Conservation (phyloP, 1,140 invertebrate genomes). For the Drosophila arizonae region DNA sequence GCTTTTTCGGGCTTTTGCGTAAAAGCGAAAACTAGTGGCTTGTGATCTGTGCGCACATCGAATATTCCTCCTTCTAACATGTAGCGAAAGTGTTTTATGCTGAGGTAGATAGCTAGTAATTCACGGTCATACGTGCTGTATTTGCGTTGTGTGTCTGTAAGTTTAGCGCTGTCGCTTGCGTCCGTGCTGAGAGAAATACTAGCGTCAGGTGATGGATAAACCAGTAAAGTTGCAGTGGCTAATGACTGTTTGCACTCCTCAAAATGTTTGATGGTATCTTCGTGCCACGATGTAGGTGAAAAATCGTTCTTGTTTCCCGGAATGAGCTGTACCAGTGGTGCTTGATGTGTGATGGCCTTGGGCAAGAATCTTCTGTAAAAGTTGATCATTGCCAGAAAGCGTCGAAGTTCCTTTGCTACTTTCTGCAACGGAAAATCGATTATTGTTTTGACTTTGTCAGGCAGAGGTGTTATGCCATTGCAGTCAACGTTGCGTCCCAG, state of each 20-base stretch:
- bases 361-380: constrained; percentile 12
- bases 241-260: neutral
- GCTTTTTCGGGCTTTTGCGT: too few relatives aligned
- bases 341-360: neutral
- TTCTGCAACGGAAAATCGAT: neutral
- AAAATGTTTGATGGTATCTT: neutral
- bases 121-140: neutral
- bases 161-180: neutral
- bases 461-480: neutral
- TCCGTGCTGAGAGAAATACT: neutral
- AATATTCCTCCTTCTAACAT: neutral
- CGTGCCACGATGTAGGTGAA: neutral
- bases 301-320: neutral
- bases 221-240: neutral
- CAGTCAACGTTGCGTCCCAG: neutral
- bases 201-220: neutral
- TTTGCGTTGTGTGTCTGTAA: neutral
- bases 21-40: too few relatives aligned
- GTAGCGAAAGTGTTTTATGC: neutral
- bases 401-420: neutral
- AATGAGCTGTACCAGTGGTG: too few relatives aligned
- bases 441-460: neutral
- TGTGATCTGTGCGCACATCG: neutral
- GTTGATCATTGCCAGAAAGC: constrained; percentile 13
- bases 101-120: neutral